phyloP scores from a whole-genome alignment of 2,888 invertebrate genomes.

The Catocala fraxini region DNA sequence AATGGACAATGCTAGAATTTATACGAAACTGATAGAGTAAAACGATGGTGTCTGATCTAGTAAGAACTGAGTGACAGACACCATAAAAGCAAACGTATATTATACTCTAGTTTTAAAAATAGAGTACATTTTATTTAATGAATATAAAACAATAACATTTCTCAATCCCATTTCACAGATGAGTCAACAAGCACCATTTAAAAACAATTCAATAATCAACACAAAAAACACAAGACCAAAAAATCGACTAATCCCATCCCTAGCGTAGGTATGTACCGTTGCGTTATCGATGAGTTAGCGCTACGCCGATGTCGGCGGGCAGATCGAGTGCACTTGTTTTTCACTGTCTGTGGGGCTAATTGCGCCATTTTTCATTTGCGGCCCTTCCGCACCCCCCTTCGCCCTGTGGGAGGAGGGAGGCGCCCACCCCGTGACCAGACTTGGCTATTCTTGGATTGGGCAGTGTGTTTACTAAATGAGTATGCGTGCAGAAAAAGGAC shows the following conservation, averaged over 20 bases:
- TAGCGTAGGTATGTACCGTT: slow-evolving; percentile 47
- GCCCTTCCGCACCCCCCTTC: slow-evolving; percentile 61
- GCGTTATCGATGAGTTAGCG: slow-evolving; percentile 69
- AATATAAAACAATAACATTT: background rate
- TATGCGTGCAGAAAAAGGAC: slow-evolving; percentile 55
- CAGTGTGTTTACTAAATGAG: slow-evolving; percentile 65
- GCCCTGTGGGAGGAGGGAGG: slow-evolving; percentile 34
- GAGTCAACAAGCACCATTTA: too few species aligned
- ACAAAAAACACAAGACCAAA: slow-evolving; percentile 19
- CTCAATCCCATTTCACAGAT: background rate
- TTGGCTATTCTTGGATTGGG: slow-evolving; percentile 62
- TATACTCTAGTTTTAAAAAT: too few species aligned
- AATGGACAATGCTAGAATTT: too few species aligned
- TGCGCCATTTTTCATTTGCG: slow-evolving; percentile 85
- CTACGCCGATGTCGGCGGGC: slow-evolving; percentile 61
- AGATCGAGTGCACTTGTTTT: slow-evolving; percentile 86
- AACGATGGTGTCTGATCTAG: too few species aligned
- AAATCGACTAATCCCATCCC: slow-evolving; percentile 48
- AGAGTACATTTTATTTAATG: too few species aligned
- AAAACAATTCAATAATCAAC: slow-evolving; percentile 5
- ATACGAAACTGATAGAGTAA: too few species aligned
- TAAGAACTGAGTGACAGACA: too few species aligned
- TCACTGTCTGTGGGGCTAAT: slow-evolving; percentile 86
- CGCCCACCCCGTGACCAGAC: slow-evolving; percentile 54
- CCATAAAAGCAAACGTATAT: too few species aligned